phyloP scores from a whole-genome alignment of 2,797 vertebrate species.

The Triplophysa bombifrons region DNA sequence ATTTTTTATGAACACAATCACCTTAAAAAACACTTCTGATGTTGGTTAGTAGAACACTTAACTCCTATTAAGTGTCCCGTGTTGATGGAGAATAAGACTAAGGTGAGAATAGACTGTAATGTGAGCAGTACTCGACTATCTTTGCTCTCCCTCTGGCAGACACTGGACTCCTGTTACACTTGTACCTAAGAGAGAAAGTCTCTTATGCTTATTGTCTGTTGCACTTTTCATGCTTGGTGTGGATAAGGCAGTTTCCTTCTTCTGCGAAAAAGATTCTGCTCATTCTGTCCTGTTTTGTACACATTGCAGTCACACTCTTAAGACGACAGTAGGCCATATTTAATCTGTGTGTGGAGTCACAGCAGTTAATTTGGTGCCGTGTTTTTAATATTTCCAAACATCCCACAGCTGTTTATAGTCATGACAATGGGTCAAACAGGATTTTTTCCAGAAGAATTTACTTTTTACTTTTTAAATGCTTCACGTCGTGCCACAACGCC shows the following conservation, averaged over 20 bases:
- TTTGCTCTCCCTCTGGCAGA: conserved; percentile 11
- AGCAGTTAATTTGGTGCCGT: not conserved
- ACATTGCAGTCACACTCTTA: not conserved
- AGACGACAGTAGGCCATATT: not conserved
- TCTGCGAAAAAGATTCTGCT: conserved; percentile 7
- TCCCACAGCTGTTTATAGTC: not conserved
- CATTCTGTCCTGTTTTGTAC: not conserved
- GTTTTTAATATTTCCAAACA: not conserved
- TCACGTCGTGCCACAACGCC: no score
- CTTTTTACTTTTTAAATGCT: no score
- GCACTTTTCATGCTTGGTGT: not conserved
- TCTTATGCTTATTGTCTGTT: conserved; percentile 13
- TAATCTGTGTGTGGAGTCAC: not conserved
- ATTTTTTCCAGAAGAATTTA: no score
- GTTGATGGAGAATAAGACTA: not conserved
- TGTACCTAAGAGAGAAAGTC: conserved; percentile 34
- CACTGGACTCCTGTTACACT: conserved; percentile 35
- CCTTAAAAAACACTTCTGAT: not conserved
- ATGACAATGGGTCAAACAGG: not conserved
- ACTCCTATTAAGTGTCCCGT: not conserved
- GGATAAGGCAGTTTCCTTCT: not conserved
- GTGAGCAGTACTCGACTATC: conserved; percentile 38
- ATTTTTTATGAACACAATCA: not conserved
- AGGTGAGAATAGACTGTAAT: conserved; percentile 45
- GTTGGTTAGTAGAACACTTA: not conserved